These are phyloP conservation scores for Ageneiosus marmoratus DNA, from an alignment of 2,113 vertebrate genomes.

Conservation along the genomic window DNA sequence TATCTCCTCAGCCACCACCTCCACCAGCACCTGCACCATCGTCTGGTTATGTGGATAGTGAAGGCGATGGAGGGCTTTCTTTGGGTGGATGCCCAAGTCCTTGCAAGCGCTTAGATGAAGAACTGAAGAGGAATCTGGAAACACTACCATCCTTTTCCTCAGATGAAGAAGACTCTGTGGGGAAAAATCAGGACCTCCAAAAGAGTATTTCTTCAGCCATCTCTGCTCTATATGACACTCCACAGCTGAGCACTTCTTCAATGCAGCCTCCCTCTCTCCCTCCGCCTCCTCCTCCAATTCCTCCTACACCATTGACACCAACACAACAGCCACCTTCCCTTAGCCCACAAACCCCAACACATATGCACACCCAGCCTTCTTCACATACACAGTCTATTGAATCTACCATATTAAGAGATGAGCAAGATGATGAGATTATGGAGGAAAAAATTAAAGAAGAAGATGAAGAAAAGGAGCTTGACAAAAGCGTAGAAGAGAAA, in stretches of 20 bases:
- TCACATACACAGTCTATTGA: slow-evolving; percentile 63
- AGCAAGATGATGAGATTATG: slow-evolving; percentile 56
- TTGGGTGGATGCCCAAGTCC: slow-evolving; percentile 84
- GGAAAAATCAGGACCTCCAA: slow-evolving; percentile 93
- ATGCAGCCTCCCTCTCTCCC: slow-evolving; percentile 58
- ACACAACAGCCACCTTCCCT: slow-evolving; percentile 63
- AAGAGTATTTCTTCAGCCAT: slow-evolving; percentile 93
- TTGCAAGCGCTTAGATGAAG: slow-evolving; percentile 85
- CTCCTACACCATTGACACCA: slow-evolving; percentile 55
- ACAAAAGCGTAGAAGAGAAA: slow-evolving; percentile 51
- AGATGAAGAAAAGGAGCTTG: slow-evolving; percentile 14
- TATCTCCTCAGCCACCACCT: slow-evolving; percentile 67
- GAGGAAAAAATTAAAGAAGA: slow-evolving; percentile 20
- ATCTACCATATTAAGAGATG: slow-evolving; percentile 54
- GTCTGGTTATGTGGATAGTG: slow-evolving; percentile 70
- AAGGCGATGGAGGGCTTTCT: slow-evolving; percentile 80
- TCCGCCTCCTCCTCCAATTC: slow-evolving; percentile 57
- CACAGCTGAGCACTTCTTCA: slow-evolving; percentile 69
- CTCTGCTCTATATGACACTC: slow-evolving; percentile 88
- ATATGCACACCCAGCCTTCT: slow-evolving; percentile 54
- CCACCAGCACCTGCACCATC: slow-evolving; percentile 54
- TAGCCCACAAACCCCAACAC: slow-evolving; percentile 66
- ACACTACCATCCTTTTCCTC: slow-evolving; percentile 90
- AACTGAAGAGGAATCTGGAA: slow-evolving; percentile 90
- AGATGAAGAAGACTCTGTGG: slow-evolving; percentile 89